phyloP scores from a whole-genome alignment of 2,797 vertebrate genomes.

The Alauda arvensis region DNA sequence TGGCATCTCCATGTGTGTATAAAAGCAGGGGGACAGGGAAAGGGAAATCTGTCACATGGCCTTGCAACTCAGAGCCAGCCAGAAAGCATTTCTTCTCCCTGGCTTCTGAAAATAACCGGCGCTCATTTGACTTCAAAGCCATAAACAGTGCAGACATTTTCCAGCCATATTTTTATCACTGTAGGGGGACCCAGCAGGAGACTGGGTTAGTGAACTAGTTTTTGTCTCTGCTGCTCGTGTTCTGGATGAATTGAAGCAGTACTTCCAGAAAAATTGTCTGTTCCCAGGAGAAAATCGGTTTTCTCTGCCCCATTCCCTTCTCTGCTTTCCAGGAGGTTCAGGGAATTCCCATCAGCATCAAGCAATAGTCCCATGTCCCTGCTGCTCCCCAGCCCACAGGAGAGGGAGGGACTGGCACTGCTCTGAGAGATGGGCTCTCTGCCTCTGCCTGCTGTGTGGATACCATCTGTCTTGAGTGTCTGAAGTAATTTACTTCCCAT shows the following conservation, averaged over 20 bases:
- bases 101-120: constrained; percentile 35
- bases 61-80: constrained; percentile 9
- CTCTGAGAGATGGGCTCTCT: not conserved
- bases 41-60: constrained; percentile 21
- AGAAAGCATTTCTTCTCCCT: constrained; percentile 18
- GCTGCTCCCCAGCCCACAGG: not conserved
- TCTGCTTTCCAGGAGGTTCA: not conserved
- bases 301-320: not conserved
- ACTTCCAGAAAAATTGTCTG: not conserved
- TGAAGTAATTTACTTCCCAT: constrained; percentile 40
- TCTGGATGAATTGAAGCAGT: not conserved
- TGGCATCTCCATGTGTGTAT: not conserved
- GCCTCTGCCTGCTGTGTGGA: not conserved
- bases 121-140: constrained; percentile 34
- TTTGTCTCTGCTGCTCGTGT: not conserved
- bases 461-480: constrained; percentile 23
- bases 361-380: not conserved
- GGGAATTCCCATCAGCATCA: not conserved
- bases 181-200: not conserved
- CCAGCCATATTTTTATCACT: constrained; percentile 42
- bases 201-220: not conserved
- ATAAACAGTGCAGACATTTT: constrained; percentile 45
- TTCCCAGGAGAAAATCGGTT: not conserved
- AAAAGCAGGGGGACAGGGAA: constrained; percentile 20
- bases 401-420: not conserved